phyloP scores from a whole-genome alignment of 2,888 invertebrate genomes.

The Calephelis perditalis region DNA sequence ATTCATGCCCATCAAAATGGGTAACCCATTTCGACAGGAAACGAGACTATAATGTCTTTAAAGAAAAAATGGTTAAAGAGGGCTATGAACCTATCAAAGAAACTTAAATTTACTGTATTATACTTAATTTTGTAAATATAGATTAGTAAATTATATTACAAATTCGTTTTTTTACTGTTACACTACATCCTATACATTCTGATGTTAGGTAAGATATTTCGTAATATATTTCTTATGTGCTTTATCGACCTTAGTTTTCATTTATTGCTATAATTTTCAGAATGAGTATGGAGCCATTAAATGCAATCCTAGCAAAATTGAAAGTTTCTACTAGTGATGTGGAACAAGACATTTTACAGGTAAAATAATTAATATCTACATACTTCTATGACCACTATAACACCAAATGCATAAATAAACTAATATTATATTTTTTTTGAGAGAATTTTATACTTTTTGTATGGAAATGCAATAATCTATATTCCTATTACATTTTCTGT shows the following conservation, averaged over 20 bases:
- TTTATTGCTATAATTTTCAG: slow-evolving; percentile 1
- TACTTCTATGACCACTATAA: no score
- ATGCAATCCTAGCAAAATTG: slow-evolving; percentile 31
- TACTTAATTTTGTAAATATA: slow-evolving; percentile 59
- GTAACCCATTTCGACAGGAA: slow-evolving; percentile 96
- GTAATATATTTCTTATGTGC: background rate
- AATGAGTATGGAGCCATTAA: slow-evolving; percentile 25
- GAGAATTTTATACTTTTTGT: no score
- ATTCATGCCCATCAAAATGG: slow-evolving; percentile 90
- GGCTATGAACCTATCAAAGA: slow-evolving; percentile 89
- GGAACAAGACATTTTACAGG: slow-evolving; percentile 46
- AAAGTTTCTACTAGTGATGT: slow-evolving; percentile 38
- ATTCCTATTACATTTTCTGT: no score
- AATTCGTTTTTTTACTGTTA: slow-evolving; percentile 48
- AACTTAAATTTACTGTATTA: slow-evolving; percentile 44
- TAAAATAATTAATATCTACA: slow-evolving; percentile 34
- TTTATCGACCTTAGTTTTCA: no score
- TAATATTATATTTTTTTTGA: no score
- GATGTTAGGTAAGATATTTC: slow-evolving; percentile 15
- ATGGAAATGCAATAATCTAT: no score
- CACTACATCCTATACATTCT: slow-evolving; percentile 13
- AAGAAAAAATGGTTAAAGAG: slow-evolving; percentile 90
- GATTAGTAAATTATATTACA: slow-evolving; percentile 31
- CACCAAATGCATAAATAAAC: no score
- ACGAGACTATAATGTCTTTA: slow-evolving; percentile 91